These are phyloP conservation scores for Steinernema feltiae DNA, from an alignment of 1,140 invertebrate species.

Conservation along the genomic window DNA sequence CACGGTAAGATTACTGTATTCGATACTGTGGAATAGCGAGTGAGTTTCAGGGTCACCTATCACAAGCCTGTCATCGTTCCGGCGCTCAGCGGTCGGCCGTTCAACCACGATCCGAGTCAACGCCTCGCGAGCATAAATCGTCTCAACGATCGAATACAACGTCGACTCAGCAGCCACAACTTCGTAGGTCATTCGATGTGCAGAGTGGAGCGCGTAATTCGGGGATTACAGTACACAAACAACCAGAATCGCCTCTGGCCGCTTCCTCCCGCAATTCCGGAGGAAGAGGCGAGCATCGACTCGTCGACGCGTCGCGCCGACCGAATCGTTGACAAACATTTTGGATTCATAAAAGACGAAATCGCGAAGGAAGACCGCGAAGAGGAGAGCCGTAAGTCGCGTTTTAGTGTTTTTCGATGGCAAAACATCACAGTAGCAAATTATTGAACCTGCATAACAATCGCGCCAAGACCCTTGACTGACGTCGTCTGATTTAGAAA, in stretches of 20 bases:
- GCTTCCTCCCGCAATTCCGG: constrained; percentile 3
- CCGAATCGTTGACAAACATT: constrained; percentile 18
- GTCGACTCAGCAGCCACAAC: constrained; percentile 1
- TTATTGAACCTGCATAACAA: neutral
- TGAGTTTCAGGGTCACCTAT: neutral
- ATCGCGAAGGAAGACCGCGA: neutral
- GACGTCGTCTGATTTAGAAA: no score
- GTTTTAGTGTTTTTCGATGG: neutral
- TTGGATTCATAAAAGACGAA: constrained; percentile 18
- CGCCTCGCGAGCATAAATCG: constrained; percentile 14
- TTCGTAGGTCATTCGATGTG: neutral
- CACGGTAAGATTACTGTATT: neutral
- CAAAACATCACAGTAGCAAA: neutral
- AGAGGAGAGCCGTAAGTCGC: neutral
- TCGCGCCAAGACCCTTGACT: no score
- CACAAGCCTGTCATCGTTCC: constrained; percentile 20
- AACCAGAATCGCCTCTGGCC: neutral
- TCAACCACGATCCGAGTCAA: neutral
- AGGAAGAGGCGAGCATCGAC: constrained; percentile 8
- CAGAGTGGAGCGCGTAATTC: neutral
- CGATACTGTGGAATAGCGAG: neutral
- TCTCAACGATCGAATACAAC: constrained; percentile 18
- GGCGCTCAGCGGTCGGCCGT: neutral
- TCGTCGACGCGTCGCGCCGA: constrained; percentile 14
- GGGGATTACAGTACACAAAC: neutral